These are phyloP conservation scores for Puntigrus tetrazona DNA, from an alignment of 2,113 vertebrate species.

Conservation along the genomic window DNA sequence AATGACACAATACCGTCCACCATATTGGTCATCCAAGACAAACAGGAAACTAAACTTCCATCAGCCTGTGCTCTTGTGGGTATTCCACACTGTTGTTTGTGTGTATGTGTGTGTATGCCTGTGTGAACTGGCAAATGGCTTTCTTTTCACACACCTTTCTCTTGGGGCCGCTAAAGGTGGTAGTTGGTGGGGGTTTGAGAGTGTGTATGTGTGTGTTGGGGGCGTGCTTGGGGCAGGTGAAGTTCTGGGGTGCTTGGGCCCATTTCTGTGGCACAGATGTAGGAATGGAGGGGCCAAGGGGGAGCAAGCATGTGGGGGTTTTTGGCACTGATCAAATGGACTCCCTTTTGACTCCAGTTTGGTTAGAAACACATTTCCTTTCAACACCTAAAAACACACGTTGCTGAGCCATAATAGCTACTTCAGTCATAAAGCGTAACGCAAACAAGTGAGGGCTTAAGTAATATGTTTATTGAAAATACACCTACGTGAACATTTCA, in stretches of 20 bases:
- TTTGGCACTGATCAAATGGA: constrained; percentile 56
- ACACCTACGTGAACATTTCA: constrained; percentile 15
- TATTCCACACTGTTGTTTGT: constrained; percentile 22
- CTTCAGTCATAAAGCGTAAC: constrained; percentile 32
- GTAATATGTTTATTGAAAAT: constrained; percentile 44
- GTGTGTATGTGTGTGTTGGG: constrained; percentile 40
- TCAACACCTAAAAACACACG: constrained; percentile 44
- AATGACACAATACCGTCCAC: constrained; percentile 37
- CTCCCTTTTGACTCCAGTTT: constrained; percentile 49
- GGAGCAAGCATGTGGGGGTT: constrained; percentile 41
- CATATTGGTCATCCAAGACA: constrained; percentile 43
- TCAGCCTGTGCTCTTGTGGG: constrained; percentile 31
- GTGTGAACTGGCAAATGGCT: constrained; percentile 62
- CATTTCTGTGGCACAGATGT: constrained; percentile 57
- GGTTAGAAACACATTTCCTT: constrained; percentile 52
- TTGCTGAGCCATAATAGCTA: constrained; percentile 45
- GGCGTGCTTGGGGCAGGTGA: constrained; percentile 52
- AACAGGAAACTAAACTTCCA: constrained; percentile 39
- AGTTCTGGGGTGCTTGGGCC: constrained; percentile 52
- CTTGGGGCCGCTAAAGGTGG: constrained; percentile 63
- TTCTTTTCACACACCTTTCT: constrained; percentile 73
- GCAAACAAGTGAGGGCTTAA: neutral
- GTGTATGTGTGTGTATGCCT: constrained; percentile 34
- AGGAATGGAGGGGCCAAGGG: constrained; percentile 1
- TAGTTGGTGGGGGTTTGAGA: constrained; percentile 43